Conservation (phyloP, 92 coral and sea anemone genomes). For the Pocillopora grandis region DNA sequence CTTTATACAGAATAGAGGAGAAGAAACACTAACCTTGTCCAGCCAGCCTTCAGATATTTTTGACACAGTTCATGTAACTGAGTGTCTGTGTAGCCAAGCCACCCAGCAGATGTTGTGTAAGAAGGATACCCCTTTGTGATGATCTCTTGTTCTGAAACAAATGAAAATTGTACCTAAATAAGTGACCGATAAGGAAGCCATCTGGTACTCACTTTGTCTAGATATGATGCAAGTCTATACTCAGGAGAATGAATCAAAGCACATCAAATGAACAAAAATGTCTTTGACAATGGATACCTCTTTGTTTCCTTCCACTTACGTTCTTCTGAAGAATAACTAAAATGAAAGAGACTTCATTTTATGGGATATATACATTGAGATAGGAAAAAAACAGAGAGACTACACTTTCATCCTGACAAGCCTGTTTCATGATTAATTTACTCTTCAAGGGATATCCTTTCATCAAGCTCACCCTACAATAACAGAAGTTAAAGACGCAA, state of each 20-base stretch:
- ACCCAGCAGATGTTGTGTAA: slow-evolving; percentile 96
- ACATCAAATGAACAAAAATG: not conserved
- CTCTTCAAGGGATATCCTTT: no score
- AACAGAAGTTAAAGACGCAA: no score
- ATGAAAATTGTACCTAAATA: not conserved
- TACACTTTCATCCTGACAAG: no score
- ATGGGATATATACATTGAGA: no score
- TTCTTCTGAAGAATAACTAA: slow-evolving; percentile 75
- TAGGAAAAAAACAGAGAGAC: no score
- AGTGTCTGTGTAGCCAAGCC: slow-evolving; percentile 92
- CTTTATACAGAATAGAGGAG: not conserved
- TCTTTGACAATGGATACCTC: slow-evolving; percentile 51
- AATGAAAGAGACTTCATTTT: not conserved
- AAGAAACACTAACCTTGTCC: slow-evolving; percentile 60
- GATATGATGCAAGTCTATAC: no score
- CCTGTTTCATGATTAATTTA: no score
- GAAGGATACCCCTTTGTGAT: slow-evolving; percentile 85
- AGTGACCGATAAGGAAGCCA: no score
- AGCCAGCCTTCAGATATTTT: slow-evolving; percentile 61
- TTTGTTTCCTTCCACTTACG: slow-evolving; percentile 59
- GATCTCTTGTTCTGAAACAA: slow-evolving; percentile 54
- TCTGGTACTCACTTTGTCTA: no score
- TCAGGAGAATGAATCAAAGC: not conserved
- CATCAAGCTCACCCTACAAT: no score
- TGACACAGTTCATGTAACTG: slow-evolving; percentile 77